phyloP scores from a whole-genome alignment of 2,113 vertebrate genomes.

The Brienomyrus longianalis region DNA sequence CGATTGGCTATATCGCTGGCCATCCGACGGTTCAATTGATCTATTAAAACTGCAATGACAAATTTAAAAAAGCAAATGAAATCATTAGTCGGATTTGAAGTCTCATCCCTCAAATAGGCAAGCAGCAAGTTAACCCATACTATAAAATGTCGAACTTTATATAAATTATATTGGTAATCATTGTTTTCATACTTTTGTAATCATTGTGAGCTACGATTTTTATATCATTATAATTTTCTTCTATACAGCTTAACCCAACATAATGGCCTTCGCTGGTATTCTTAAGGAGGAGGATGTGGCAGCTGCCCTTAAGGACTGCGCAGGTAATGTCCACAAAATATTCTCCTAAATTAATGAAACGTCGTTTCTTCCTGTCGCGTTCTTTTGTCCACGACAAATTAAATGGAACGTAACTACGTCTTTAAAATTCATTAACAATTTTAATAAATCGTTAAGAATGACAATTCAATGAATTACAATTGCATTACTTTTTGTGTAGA shows the following conservation, averaged over 20 bases:
- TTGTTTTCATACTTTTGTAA: not conserved
- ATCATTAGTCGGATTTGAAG: not conserved
- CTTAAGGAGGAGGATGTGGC: slow-evolving; percentile 55
- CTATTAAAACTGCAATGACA: not conserved
- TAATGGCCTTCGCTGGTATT: slow-evolving; percentile 52
- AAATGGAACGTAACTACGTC: not conserved
- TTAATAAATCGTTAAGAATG: not conserved
- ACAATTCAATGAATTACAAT: not conserved
- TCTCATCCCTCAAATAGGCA: not conserved
- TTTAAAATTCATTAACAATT: not conserved
- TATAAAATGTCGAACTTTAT: not conserved
- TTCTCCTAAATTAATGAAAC: not conserved
- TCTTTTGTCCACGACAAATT: not conserved
- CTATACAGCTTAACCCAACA: slow-evolving; percentile 32
- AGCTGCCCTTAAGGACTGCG: slow-evolving; percentile 48
- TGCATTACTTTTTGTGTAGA: not conserved
- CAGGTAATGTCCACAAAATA: slow-evolving; percentile 39
- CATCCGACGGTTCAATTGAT: not conserved
- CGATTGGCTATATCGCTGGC: not conserved
- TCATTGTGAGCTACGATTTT: not conserved
- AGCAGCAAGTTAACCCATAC: not conserved
- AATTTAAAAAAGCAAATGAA: not conserved
- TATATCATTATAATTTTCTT: not conserved
- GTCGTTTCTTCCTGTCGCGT: not conserved
- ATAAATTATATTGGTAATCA: not conserved